Percentiles rank a stretch among this genome's conserved stretches.
Evolutionary conservation across 2,113 vertebrate species (phyloP).

Genomic region (Hippocampus abdominalis): DNA sequence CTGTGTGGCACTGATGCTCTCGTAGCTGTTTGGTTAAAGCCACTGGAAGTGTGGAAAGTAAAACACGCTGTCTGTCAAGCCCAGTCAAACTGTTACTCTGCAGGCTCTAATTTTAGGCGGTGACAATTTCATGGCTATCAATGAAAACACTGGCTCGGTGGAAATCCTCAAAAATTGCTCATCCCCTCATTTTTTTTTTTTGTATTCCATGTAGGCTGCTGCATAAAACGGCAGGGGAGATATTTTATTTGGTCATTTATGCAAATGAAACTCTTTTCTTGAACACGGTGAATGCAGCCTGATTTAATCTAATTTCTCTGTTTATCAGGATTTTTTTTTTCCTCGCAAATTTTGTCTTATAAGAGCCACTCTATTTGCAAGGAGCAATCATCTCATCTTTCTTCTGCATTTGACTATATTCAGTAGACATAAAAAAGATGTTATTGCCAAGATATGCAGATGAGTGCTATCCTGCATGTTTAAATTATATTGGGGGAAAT

Average conservation of each 20-base stretch:
- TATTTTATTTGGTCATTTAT: conserved; percentile 17
- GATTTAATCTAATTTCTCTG: background rate
- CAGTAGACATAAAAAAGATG: background rate
- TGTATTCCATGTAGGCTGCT: conserved; percentile 15
- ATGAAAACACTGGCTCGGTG: conserved; percentile 25
- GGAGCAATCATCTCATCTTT: background rate
- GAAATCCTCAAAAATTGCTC: conserved; percentile 26
- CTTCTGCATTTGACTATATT: background rate
- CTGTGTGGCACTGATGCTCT: background rate
- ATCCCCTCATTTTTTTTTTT: conserved; percentile 27
- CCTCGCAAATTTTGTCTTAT: background rate
- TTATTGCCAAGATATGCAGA: background rate
- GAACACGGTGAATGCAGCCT: background rate
- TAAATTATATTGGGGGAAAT: background rate
- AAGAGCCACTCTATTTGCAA: background rate
- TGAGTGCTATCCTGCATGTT: background rate
- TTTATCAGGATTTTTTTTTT: background rate
- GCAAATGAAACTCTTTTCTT: conserved; percentile 13
- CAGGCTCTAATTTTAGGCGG: conserved; percentile 26
- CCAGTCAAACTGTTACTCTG: conserved; percentile 17
- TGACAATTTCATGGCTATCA: conserved; percentile 30
- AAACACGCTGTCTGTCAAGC: conserved; percentile 2
- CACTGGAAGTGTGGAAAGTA: background rate
- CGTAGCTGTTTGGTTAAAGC: background rate
- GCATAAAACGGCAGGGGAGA: conserved; percentile 26